These are phyloP conservation scores for Galago senegalensis DNA, from an alignment of 2,797 vertebrate genomes.

Conservation along the genomic window DNA sequence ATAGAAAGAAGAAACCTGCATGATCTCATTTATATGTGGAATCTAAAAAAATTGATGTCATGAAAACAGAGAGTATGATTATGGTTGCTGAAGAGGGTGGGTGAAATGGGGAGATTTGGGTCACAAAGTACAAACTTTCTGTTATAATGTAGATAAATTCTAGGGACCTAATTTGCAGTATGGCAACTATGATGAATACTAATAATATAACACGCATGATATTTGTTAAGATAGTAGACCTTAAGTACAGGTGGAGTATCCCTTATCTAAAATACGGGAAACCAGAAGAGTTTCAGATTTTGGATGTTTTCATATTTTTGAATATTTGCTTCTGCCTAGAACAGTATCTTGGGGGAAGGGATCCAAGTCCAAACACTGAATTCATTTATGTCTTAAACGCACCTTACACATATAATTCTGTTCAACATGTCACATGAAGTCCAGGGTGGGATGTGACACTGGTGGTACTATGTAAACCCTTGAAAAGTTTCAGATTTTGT, in stretches of 20 bases:
- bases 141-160: not conserved
- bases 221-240: not conserved
- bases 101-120: not conserved
- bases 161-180: not conserved
- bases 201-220: not conserved
- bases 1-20: not conserved
- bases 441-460: not conserved
- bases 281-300: not conserved
- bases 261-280: not conserved
- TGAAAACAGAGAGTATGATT: not conserved
- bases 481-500: not conserved
- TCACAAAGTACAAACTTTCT: not conserved
- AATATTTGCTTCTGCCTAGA: not conserved
- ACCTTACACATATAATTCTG: not conserved
- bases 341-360: not conserved
- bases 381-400: not conserved
- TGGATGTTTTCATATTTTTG: not conserved
- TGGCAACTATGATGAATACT: not conserved
- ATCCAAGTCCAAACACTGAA: not conserved
- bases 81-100: not conserved
- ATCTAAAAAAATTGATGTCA: not conserved
- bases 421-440: not conserved
- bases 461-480: not conserved
- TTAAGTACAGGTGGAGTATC: not conserved
- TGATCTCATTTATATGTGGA: not conserved